phyloP scores from a whole-genome alignment of 1,140 invertebrate species.

The Drosophila truncata region DNA sequence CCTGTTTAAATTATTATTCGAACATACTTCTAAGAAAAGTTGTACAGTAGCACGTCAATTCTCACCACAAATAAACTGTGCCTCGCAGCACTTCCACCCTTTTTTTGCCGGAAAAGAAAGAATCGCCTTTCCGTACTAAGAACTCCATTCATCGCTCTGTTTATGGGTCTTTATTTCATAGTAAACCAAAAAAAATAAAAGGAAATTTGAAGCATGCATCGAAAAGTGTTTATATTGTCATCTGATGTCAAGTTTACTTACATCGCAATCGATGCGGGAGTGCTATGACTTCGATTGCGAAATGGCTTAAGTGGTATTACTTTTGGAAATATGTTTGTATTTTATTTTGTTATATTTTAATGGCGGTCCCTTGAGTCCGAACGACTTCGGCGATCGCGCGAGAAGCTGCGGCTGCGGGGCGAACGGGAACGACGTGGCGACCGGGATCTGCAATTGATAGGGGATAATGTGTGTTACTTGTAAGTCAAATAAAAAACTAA shows the following conservation, averaged over 20 bases:
- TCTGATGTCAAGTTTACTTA: slow-evolving; percentile 24
- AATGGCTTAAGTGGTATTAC: slow-evolving; percentile 31
- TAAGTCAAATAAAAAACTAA: neutral
- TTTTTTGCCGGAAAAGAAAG: slow-evolving; percentile 61
- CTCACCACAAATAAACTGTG: slow-evolving; percentile 73
- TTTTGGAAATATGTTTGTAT: slow-evolving; percentile 12
- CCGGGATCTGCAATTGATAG: slow-evolving; percentile 55
- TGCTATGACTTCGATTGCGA: slow-evolving; percentile 24
- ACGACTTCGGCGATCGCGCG: slow-evolving; percentile 59
- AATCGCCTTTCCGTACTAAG: neutral
- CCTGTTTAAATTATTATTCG: slow-evolving; percentile 75
- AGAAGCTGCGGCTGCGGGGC: slow-evolving; percentile 65
- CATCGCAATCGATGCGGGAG: slow-evolving; percentile 17
- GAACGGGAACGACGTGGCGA: slow-evolving; percentile 62
- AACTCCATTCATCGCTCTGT: slow-evolving; percentile 8
- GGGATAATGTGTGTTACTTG: slow-evolving; percentile 6
- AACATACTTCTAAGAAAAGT: slow-evolving; percentile 67
- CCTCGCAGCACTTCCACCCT: slow-evolving; percentile 32
- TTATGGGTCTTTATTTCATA: slow-evolving; percentile 40
- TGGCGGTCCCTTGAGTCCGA: slow-evolving; percentile 63
- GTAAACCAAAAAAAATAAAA: slow-evolving; percentile 14
- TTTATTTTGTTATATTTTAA: slow-evolving; percentile 23
- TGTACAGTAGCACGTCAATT: slow-evolving; percentile 74
- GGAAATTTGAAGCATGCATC: slow-evolving; percentile 28
- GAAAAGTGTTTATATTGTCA: slow-evolving; percentile 31